Conservation (phyloP, 2,113 vertebrate genomes). For the Gila orcuttii region DNA sequence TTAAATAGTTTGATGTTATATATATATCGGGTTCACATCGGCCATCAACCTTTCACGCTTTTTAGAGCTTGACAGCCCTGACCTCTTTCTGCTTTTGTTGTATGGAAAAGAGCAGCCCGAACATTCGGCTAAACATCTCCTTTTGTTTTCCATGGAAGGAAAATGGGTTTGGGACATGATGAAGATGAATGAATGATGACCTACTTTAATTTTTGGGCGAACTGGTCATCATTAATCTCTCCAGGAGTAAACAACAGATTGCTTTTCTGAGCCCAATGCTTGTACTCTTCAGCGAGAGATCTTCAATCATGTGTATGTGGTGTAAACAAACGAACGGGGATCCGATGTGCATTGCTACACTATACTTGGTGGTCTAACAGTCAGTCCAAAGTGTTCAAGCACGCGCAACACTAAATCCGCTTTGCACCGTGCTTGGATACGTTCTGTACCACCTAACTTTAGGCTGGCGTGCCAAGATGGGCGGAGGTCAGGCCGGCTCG, state of each 20-base stretch:
- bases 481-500: slow-evolving; percentile 5
- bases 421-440: background rate
- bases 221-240: background rate
- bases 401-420: background rate
- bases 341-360: background rate
- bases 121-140: background rate
- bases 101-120: background rate
- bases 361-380: background rate
- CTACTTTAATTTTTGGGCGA: background rate
- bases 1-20: background rate
- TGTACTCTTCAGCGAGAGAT: background rate
- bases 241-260: background rate
- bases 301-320: background rate
- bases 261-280: background rate
- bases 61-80: background rate
- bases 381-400: background rate
- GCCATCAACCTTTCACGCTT: background rate
- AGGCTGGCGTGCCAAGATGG: background rate
- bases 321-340: background rate
- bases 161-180: background rate
- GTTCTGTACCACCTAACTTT: background rate
- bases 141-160: background rate
- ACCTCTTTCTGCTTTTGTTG: background rate
- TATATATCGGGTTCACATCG: background rate
- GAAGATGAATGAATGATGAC: background rate